phyloP scores from a whole-genome alignment of 2,113 vertebrate species.

The Ranitomeya imitator region DNA sequence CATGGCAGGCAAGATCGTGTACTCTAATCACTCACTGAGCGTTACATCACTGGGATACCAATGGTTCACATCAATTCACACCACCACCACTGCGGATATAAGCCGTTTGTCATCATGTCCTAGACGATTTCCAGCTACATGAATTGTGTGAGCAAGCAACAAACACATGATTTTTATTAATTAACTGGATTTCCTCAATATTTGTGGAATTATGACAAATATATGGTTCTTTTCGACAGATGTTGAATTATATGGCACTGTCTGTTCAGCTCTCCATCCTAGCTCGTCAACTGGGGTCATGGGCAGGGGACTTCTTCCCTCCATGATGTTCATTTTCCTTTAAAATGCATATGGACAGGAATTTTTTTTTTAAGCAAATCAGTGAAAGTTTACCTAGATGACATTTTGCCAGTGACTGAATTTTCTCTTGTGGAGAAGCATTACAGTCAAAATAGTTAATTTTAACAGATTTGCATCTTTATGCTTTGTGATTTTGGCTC shows the following conservation, averaged over 20 bases:
- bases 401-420: not conserved
- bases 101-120: constrained; percentile 14
- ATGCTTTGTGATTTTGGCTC: not conserved
- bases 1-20: constrained; percentile 15
- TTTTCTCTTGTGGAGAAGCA: too few relatives aligned
- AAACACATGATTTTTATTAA: constrained; percentile 5
- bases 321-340: too few relatives aligned
- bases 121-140: not conserved
- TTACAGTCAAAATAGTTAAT: too few relatives aligned
- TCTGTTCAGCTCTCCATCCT: too few relatives aligned
- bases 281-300: too few relatives aligned
- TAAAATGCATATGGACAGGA: too few relatives aligned
- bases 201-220: not conserved
- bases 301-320: too few relatives aligned
- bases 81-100: constrained; percentile 15
- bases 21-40: constrained; percentile 36
- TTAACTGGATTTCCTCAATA: not conserved
- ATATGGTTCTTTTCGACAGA: not conserved
- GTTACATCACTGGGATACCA: constrained; percentile 35
- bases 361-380: too few relatives aligned
- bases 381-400: not conserved
- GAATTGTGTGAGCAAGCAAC: not conserved
- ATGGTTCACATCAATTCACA: constrained; percentile 34
- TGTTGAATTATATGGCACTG: not conserved
- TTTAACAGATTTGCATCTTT: not conserved